A percentile compares a stretch with the other conserved stretches of the same genome.
These are phyloP conservation scores for Drosophila monieri DNA, from an alignment of 2,888 invertebrate genomes.

Conservation along the genomic window DNA sequence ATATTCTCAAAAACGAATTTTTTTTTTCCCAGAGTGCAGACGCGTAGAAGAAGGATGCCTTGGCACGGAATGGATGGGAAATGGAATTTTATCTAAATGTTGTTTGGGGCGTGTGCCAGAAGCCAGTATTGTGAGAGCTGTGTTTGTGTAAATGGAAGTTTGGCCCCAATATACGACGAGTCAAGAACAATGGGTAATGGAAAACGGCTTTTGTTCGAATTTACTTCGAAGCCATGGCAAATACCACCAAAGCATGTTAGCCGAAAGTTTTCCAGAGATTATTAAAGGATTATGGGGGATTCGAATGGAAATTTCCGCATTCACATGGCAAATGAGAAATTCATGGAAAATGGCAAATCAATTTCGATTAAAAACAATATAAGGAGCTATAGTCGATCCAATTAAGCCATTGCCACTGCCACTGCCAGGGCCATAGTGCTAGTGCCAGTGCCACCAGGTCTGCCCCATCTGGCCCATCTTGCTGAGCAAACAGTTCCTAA, in stretches of 20 bases:
- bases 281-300: conserved; percentile 39
- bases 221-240: conserved; percentile 38
- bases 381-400: conserved; percentile 17
- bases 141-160: conserved; percentile 9
- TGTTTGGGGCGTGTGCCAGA: conserved; percentile 43
- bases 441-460: neutral
- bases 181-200: conserved; percentile 43
- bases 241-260: conserved; percentile 24
- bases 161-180: conserved; percentile 22
- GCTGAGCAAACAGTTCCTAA: conserved; percentile 47
- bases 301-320: conserved; percentile 27
- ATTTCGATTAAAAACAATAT: conserved; percentile 29
- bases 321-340: conserved; percentile 28
- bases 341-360: conserved; percentile 26
- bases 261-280: conserved; percentile 38
- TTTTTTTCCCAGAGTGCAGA: conserved; percentile 1
- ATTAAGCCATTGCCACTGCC: neutral
- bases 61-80: conserved; percentile 27
- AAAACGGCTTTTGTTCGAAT: conserved; percentile 36
- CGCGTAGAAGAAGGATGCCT: conserved; percentile 22
- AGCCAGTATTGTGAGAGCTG: conserved; percentile 37
- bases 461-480: conserved; percentile 21
- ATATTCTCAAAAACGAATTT: neutral
- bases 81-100: conserved; percentile 48
- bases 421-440: no score